Evolutionary conservation across 2,113 vertebrate species (phyloP).

Genomic region (Spilogale gracilis): DNA sequence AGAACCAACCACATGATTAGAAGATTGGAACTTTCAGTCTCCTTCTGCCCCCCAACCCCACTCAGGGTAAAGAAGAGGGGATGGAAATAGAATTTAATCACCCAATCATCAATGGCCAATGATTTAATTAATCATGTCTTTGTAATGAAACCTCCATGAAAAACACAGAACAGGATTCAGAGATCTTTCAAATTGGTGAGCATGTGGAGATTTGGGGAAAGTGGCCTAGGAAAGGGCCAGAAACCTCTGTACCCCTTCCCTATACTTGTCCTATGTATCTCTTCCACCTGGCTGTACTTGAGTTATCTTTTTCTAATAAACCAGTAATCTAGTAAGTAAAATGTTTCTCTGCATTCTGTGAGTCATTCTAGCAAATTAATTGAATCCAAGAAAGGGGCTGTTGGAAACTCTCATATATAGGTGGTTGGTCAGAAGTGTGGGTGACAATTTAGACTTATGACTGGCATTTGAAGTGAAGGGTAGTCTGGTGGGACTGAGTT

Average conservation of each 20-base stretch:
- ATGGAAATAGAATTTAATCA: background rate
- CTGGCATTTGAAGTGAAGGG: background rate
- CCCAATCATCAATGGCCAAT: background rate
- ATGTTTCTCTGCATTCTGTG: background rate
- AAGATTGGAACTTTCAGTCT: background rate
- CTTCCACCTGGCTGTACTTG: background rate
- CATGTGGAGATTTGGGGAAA: background rate
- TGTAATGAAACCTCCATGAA: background rate
- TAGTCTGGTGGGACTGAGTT: background rate
- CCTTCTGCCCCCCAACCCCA: background rate
- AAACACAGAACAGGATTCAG: background rate
- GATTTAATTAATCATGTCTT: background rate
- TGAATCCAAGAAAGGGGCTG: background rate
- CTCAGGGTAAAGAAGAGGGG: background rate
- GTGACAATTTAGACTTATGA: background rate
- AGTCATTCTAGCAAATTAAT: background rate
- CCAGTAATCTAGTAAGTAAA: background rate
- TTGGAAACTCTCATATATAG: background rate
- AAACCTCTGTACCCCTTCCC: rapidly evolving
- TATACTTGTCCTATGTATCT: background rate
- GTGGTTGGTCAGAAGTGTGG: background rate
- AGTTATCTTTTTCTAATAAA: background rate
- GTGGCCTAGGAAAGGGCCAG: background rate
- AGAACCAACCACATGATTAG: background rate
- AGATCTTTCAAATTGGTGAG: background rate